Conservation (phyloP, 2,113 vertebrate species). For the Brachypodius melanocephalos region DNA sequence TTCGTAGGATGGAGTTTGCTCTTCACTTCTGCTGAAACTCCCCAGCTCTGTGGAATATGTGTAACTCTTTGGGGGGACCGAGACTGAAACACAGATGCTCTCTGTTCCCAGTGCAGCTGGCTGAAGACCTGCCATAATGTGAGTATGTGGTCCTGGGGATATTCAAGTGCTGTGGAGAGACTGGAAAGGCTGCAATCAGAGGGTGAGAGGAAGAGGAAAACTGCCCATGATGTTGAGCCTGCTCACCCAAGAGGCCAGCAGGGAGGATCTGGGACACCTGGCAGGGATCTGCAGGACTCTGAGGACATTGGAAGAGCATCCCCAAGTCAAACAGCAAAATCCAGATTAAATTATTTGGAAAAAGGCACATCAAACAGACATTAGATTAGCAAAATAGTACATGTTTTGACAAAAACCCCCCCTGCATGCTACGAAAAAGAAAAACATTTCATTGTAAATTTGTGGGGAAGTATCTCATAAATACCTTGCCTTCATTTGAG, state of each 20-base stretch:
- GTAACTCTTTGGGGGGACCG: background rate
- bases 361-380: background rate
- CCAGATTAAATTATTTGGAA: background rate
- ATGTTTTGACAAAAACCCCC: background rate
- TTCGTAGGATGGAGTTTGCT: background rate
- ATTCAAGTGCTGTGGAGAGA: background rate
- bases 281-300: background rate
- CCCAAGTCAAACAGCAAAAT: background rate
- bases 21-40: background rate
- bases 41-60: background rate
- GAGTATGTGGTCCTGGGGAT: accelerated
- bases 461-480: background rate
- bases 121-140: accelerated
- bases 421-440: background rate
- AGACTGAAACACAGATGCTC: background rate
- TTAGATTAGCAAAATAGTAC: background rate
- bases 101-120: background rate
- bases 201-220: background rate
- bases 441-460: background rate
- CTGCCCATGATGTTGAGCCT: background rate
- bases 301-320: background rate
- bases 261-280: background rate
- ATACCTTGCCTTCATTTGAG: background rate
- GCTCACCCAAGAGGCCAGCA: accelerated
- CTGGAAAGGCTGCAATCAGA: background rate